Evolutionary conservation across 2,888 invertebrate genomes (phyloP).

Genomic region (Adelognathus sp.): DNA sequence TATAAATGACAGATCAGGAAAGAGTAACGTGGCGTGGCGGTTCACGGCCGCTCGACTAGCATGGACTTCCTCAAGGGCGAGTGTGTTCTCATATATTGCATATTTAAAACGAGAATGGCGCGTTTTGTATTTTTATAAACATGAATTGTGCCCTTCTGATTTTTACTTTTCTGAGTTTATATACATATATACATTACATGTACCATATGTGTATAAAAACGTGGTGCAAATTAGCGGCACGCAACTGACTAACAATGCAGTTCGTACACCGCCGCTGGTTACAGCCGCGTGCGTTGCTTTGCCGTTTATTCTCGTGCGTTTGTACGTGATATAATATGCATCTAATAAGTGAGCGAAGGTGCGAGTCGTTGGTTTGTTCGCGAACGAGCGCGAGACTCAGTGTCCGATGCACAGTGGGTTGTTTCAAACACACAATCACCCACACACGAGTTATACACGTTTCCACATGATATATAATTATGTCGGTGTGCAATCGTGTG

Average conservation of each 20-base stretch:
- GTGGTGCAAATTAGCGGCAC: constrained; percentile 51
- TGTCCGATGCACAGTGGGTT: too few species aligned
- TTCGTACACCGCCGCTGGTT: background rate
- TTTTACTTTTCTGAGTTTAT: too few species aligned
- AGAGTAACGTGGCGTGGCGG: constrained; percentile 17
- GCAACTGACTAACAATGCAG: constrained; percentile 48
- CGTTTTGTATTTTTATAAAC: too few species aligned
- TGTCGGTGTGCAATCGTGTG: constrained; percentile 22
- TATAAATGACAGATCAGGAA: too few species aligned
- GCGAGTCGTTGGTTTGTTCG: background rate
- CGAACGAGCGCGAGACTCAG: background rate
- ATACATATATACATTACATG: too few species aligned
- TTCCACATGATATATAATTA: constrained; percentile 15
- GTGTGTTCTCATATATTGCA: constrained; percentile 28
- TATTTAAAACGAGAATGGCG: too few species aligned
- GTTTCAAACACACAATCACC: too few species aligned
- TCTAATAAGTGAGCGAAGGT: constrained; percentile 40
- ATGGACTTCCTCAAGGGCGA: constrained; percentile 47
- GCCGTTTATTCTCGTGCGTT: constrained; percentile 29
- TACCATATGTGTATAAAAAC: too few species aligned
- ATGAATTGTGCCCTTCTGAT: too few species aligned
- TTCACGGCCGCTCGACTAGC: constrained; percentile 40
- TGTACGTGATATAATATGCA: constrained; percentile 39
- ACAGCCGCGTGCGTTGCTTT: background rate
- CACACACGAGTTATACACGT: background rate